These are phyloP conservation scores for Amazona ochrocephala DNA, from an alignment of 2,797 vertebrate genomes.

Conservation along the genomic window DNA sequence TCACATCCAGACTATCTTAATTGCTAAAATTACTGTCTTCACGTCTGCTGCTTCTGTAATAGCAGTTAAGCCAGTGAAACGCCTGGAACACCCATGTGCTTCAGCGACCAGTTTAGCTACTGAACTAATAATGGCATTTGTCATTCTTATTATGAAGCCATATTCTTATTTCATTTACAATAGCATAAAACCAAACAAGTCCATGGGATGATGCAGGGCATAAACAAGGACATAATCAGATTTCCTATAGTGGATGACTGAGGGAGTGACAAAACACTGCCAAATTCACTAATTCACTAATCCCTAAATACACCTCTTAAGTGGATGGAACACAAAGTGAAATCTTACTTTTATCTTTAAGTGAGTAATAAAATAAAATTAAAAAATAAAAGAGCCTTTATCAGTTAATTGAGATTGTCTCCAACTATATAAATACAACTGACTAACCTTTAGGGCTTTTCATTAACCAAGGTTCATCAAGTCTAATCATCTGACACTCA, in stretches of 20 bases:
- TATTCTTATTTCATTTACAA: not conserved
- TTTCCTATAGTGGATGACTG: not conserved
- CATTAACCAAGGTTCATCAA: conserved; percentile 62
- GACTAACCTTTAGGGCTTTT: conserved; percentile 65
- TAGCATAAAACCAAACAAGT: not conserved
- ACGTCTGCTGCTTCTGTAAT: not conserved
- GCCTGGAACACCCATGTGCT: not conserved
- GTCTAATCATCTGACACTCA: conserved; percentile 48
- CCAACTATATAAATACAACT: conserved; percentile 51
- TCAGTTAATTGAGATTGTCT: conserved; percentile 55
- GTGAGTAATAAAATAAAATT: conserved; percentile 15
- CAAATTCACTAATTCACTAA: not conserved
- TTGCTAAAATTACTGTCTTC: conserved; percentile 43
- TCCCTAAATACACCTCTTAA: conserved; percentile 12
- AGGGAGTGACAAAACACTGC: not conserved
- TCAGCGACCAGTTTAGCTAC: not conserved
- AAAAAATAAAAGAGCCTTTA: not conserved
- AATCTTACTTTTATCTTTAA: conserved; percentile 26
- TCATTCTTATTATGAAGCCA: not conserved
- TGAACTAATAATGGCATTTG: not conserved
- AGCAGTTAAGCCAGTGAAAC: not conserved
- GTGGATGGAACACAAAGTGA: conserved; percentile 9
- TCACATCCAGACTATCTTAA: conserved; percentile 41
- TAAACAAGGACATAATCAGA: not conserved
- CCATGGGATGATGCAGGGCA: not conserved